Evolutionary conservation across 2,888 invertebrate species (phyloP).

Genomic region (Carterocephalus palaemon): DNA sequence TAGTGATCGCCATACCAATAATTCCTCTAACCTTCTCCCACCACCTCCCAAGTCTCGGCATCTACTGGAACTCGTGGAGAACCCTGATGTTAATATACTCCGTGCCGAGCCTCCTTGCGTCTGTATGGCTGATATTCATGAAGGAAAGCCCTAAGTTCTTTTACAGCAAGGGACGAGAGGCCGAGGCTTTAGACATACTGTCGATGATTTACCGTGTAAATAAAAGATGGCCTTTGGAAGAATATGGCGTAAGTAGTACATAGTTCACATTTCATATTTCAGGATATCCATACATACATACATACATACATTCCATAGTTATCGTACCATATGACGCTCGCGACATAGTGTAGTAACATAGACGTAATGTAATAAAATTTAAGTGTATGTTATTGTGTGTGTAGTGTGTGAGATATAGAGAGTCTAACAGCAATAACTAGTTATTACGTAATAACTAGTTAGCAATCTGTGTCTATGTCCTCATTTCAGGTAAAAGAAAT

Average conservation of each 20-base stretch:
- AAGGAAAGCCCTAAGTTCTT: conserved; percentile 89
- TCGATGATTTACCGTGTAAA: conserved; percentile 53
- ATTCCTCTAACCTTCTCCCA: conserved; percentile 71
- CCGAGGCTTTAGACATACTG: conserved; percentile 72
- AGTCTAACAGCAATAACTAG: no score
- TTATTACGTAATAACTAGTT: no score
- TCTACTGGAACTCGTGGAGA: conserved; percentile 82
- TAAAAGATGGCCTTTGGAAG: conserved; percentile 36
- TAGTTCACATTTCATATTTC: background rate
- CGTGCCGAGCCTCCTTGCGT: conserved; percentile 80
- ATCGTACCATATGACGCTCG: no score
- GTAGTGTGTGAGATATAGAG: no score
- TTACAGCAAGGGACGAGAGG: conserved; percentile 76
- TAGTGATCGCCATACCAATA: conserved; percentile 80
- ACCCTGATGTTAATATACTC: conserved; percentile 80
- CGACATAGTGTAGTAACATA: no score
- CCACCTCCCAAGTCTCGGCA: conserved; percentile 44
- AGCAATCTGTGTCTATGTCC: no score
- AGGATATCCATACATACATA: no score
- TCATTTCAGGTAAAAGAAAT: conserved; percentile 46
- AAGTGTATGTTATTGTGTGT: no score
- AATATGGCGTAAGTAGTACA: conserved; percentile 44
- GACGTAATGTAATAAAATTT: no score
- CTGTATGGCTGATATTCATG: conserved; percentile 71
- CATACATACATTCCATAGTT: no score